Conservation (phyloP, 2,797 vertebrate genomes). For the Malurus splendens region DNA sequence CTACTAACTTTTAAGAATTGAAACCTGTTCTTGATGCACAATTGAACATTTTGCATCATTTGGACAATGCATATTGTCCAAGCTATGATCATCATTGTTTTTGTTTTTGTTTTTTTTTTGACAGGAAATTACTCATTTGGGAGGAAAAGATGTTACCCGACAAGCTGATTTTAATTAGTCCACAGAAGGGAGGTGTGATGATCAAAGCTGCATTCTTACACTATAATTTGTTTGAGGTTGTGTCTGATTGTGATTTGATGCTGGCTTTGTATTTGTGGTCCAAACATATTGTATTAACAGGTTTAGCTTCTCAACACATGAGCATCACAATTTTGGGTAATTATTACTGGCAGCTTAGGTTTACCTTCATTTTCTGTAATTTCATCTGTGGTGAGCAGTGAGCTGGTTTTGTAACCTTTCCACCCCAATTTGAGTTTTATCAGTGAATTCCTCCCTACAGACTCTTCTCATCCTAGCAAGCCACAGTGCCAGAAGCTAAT, state of each 20-base stretch:
- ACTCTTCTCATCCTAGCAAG: not conserved
- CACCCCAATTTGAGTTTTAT: not conserved
- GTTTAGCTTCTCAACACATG: not conserved
- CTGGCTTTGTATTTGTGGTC: not conserved
- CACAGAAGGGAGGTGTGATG: not conserved
- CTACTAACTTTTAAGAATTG: not conserved
- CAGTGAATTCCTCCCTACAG: not conserved
- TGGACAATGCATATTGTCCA: not conserved
- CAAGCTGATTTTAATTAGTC: not conserved
- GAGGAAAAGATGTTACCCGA: not conserved
- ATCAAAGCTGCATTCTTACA: not conserved
- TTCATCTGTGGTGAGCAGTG: not conserved
- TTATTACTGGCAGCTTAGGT: not conserved
- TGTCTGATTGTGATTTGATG: not conserved
- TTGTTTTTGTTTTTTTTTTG: not conserved
- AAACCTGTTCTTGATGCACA: not conserved
- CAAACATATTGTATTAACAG: not conserved
- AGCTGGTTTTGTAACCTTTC: not conserved
- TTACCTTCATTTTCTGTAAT: not conserved
- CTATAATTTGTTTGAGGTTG: not conserved
- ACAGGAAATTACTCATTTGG: not conserved
- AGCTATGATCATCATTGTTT: not conserved
- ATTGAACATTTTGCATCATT: not conserved
- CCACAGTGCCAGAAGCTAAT: not conserved
- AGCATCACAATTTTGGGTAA: not conserved